Percentiles rank a stretch among this genome's conserved stretches.
Evolutionary conservation across 2,113 vertebrate genomes (phyloP).

Genomic region (Urocitellus parryii): DNA sequence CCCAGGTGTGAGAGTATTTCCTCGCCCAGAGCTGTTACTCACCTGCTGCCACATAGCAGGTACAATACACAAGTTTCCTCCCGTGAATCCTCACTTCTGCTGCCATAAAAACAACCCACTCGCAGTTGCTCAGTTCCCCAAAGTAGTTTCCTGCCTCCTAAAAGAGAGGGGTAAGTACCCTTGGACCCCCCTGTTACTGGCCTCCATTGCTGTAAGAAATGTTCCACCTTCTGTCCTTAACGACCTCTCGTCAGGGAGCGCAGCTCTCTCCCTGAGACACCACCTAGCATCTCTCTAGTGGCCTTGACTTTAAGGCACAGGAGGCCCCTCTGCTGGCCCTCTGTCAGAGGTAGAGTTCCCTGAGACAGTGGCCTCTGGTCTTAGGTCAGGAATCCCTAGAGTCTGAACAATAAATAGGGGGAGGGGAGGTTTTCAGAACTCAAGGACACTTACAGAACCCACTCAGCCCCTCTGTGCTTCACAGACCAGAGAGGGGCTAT

Average conservation of each 20-base stretch:
- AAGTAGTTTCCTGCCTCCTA: background rate
- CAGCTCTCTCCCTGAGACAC: background rate
- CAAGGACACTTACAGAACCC: background rate
- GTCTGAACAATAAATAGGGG: background rate
- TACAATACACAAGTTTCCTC: background rate
- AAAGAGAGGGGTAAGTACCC: background rate
- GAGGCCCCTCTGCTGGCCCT: background rate
- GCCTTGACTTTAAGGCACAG: background rate
- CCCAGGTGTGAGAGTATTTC: background rate
- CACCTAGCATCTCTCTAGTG: background rate
- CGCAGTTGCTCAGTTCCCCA: background rate
- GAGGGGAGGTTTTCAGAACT: background rate
- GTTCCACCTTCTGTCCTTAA: background rate
- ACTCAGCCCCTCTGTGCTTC: background rate
- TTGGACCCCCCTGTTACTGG: background rate
- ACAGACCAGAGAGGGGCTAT: background rate
- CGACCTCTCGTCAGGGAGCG: background rate
- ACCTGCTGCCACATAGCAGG: too few relatives aligned
- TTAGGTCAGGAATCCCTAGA: background rate
- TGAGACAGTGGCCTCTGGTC: background rate
- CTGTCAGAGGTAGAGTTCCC: background rate
- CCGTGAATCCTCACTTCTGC: background rate
- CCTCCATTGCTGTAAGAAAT: background rate
- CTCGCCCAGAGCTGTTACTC: background rate
- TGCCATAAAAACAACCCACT: background rate